These are phyloP conservation scores for Caenorhabditis elegans DNA, from an alignment of 1,140 invertebrate species.

Conservation along the genomic window WBcel235 BX284605.5:13420501-13421000, in stretches of 20 bases:
- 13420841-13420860: too few relatives aligned
- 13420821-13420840: neutral
- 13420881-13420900: too few relatives aligned
- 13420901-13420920: too few relatives aligned
- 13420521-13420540: too few relatives aligned
- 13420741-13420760: too few relatives aligned
- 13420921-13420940: neutral
- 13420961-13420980: neutral
- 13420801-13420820: too few relatives aligned
- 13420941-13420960: neutral
- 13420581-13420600: neutral
- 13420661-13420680: neutral
- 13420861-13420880: too few relatives aligned
- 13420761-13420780: too few relatives aligned
- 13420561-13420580: too few relatives aligned
- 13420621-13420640: neutral
- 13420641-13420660: neutral
- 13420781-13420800: too few relatives aligned
- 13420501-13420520: too few relatives aligned
- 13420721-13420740: slow-evolving; percentile 11
- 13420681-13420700: neutral
- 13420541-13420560: too few relatives aligned
- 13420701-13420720: neutral
- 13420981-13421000: neutral
- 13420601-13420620: neutral